A percentile compares a stretch with the other conserved stretches of the same genome.
phyloP scores from a whole-genome alignment of 2,888 invertebrate genomes.

The Blastobasis lacticolella region DNA sequence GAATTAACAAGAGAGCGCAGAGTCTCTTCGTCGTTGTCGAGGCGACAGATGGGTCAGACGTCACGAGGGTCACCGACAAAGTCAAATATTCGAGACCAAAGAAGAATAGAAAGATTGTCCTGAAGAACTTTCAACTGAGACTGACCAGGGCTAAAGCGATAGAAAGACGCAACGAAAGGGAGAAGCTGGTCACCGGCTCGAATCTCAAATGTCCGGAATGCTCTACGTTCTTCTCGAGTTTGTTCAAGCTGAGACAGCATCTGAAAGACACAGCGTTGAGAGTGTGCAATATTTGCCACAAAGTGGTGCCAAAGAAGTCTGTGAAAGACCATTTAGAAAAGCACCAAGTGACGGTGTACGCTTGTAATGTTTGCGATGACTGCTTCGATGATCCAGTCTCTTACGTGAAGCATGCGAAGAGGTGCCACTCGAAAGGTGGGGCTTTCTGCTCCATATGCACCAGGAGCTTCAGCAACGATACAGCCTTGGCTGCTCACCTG shows the following conservation, averaged over 20 bases:
- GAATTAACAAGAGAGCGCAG: conserved; percentile 18
- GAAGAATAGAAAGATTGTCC: conserved; percentile 1
- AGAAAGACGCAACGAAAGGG: not conserved
- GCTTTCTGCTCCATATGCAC: conserved; percentile 27
- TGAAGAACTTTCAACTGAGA: conserved; percentile 10
- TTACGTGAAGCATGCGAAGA: not conserved
- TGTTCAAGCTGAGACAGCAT: conserved; percentile 28
- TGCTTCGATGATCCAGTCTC: conserved; percentile 15
- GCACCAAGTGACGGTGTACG: conserved; percentile 19
- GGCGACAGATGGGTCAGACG: conserved; percentile 7
- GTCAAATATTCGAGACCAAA: not conserved
- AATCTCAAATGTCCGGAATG: conserved; percentile 31
- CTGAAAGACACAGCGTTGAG: conserved; percentile 24
- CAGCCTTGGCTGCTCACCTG: conserved; percentile 24
- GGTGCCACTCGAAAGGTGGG: not conserved
- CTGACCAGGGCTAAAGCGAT: conserved; percentile 5
- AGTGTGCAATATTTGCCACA: conserved; percentile 28
- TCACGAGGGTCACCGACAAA: conserved; percentile 2
- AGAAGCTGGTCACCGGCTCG: conserved; percentile 1
- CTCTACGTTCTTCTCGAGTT: conserved; percentile 14
- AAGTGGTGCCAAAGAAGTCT: conserved; percentile 18
- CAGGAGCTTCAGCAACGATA: conserved; percentile 19
- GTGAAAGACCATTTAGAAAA: conserved; percentile 19
- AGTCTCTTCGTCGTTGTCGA: conserved; percentile 24
- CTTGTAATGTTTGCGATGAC: conserved; percentile 27